Conservation (phyloP, 2,113 vertebrate species). For the Noturus placidus region DNA sequence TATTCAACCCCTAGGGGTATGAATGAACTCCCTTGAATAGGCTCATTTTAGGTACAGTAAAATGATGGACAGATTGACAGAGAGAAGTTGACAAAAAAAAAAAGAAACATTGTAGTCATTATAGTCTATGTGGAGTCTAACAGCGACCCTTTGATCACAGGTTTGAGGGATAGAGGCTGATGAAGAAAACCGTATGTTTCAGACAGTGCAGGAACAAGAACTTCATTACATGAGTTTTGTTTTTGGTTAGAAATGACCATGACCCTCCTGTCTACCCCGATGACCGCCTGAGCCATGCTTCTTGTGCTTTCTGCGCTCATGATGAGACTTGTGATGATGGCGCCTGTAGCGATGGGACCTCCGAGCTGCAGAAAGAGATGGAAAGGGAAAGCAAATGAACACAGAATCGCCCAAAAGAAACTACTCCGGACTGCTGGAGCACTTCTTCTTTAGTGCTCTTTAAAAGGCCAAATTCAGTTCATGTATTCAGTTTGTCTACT, state of each 20-base stretch:
- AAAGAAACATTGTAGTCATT: conserved; percentile 41
- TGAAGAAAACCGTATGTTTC: conserved; percentile 3
- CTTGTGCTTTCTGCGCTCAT: conserved; percentile 88
- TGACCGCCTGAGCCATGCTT: conserved; percentile 73
- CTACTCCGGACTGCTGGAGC: background rate
- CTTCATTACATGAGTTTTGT: conserved; percentile 19
- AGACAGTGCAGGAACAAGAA: conserved; percentile 35
- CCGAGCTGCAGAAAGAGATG: conserved; percentile 72
- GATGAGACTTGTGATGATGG: conserved; percentile 82
- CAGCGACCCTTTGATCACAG: conserved; percentile 55
- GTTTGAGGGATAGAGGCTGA: conserved; percentile 59
- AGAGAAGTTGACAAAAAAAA: conserved; percentile 54
- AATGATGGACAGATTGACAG: conserved; percentile 42
- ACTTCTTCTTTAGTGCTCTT: background rate
- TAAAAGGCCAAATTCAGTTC: conserved; percentile 45
- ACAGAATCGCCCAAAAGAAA: background rate
- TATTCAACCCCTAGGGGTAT: conserved; percentile 58
- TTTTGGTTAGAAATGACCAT: conserved; percentile 74
- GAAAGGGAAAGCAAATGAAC: background rate
- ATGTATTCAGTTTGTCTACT: background rate
- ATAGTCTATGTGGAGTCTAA: conserved; percentile 65
- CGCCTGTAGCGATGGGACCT: conserved; percentile 83
- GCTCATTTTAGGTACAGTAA: conserved; percentile 52
- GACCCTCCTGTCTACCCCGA: conserved; percentile 65
- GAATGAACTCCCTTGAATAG: conserved; percentile 56